Percentiles rank a stretch among this genome's conserved stretches.
Conservation (phyloP, 2,113 vertebrate species). For the Numenius arquata region DNA sequence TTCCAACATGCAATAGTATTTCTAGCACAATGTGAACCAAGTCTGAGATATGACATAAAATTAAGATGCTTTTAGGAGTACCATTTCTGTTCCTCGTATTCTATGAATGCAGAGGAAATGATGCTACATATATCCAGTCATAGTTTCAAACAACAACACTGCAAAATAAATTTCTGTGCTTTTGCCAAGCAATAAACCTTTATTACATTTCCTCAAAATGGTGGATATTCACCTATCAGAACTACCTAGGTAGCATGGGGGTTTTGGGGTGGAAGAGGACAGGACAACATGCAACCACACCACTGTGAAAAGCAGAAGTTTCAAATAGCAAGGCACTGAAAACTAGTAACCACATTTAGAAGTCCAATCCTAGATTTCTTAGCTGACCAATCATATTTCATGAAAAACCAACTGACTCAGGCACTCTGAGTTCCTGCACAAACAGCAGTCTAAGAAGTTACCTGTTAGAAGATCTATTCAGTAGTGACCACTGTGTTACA, state of each 20-base stretch:
- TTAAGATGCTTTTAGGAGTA: background rate
- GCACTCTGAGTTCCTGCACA: background rate
- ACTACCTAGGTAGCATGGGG: background rate
- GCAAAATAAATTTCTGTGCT: background rate
- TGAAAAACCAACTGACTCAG: background rate
- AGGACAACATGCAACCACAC: background rate
- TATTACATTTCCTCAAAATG: background rate
- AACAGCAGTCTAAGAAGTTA: background rate
- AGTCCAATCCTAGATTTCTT: background rate
- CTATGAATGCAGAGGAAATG: background rate
- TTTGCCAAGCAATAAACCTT: background rate
- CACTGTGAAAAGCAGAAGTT: background rate
- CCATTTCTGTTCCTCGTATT: background rate
- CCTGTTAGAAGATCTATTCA: background rate
- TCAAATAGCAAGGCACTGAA: background rate
- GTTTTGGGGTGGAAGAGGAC: background rate
- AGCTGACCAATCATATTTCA: background rate
- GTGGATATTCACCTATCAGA: background rate
- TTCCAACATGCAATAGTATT: background rate
- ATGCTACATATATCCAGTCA: background rate
- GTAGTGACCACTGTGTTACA: background rate
- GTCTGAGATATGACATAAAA: background rate
- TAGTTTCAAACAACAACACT: background rate
- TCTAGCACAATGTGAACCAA: background rate
- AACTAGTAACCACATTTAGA: background rate